phyloP scores from a whole-genome alignment of 2,797 vertebrate species.

The Gallinago nigripennis region DNA sequence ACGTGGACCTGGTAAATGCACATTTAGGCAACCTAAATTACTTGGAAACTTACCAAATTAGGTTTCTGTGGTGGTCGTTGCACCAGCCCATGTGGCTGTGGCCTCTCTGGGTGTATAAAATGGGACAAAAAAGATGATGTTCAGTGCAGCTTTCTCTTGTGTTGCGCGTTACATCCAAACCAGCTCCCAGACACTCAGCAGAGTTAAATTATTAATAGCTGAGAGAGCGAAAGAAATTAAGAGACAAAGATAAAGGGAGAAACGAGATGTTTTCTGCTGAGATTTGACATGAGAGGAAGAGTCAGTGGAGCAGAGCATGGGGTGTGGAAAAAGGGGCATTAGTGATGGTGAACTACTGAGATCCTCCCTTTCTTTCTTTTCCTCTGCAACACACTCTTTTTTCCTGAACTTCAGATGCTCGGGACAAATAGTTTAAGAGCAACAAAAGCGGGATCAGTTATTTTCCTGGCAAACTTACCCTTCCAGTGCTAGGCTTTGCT shows the following conservation, averaged over 20 bases:
- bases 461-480: slow-evolving; percentile 36
- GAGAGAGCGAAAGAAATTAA: background rate
- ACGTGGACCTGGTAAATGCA: background rate
- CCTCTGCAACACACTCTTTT: background rate
- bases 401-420: background rate
- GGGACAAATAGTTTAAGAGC: slow-evolving; percentile 3
- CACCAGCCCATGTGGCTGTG: background rate
- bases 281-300: slow-evolving; percentile 3
- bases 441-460: slow-evolving; percentile 21
- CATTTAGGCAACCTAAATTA: background rate
- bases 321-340: background rate
- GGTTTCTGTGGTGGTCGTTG: background rate
- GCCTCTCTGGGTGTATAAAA: background rate
- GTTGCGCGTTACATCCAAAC: background rate
- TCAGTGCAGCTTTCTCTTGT: background rate
- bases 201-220: slow-evolving; percentile 41
- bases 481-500: slow-evolving; percentile 19
- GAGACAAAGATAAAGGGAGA: background rate
- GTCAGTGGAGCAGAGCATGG: background rate
- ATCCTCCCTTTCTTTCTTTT: too few relatives aligned
- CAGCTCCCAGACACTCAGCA: background rate
- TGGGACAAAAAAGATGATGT: background rate
- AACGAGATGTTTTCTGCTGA: slow-evolving; percentile 9
- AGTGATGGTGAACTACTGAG: fast-evolving
- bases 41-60: background rate